A percentile compares a stretch with the other conserved stretches of the same genome.
These are phyloP conservation scores for Scopus umbretta DNA, from an alignment of 2,113 vertebrate genomes.

Conservation along the genomic window DNA sequence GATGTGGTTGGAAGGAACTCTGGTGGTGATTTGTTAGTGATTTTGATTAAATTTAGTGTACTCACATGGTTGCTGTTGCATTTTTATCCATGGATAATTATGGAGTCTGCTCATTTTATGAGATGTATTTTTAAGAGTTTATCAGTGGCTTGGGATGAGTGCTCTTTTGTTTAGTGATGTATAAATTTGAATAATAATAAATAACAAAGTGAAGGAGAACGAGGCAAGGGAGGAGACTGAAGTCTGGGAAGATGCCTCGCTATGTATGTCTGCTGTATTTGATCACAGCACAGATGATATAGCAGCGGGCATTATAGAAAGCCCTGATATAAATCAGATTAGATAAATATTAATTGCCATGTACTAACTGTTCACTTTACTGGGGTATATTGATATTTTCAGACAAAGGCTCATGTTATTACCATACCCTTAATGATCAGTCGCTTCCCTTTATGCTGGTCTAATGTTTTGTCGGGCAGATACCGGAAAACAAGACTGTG, in stretches of 20 bases:
- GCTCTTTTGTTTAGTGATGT: conserved; percentile 66
- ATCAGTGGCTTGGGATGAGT: conserved; percentile 65
- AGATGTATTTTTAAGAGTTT: conserved; percentile 66
- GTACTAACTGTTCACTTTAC: conserved; percentile 24
- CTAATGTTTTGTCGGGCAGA: not conserved
- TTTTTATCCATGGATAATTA: conserved; percentile 57
- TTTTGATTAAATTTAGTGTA: conserved; percentile 56
- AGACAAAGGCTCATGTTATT: conserved; percentile 17
- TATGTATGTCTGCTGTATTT: not conserved
- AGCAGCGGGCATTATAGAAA: conserved; percentile 24
- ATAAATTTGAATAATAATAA: conserved; percentile 70
- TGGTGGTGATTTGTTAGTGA: conserved; percentile 35
- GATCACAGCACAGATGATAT: not conserved
- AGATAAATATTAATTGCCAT: conserved; percentile 39
- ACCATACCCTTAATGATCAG: not conserved
- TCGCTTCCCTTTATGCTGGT: not conserved
- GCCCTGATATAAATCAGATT: conserved; percentile 1
- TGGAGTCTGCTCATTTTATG: conserved; percentile 56
- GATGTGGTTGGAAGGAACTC: conserved; percentile 19
- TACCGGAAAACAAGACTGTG: not conserved
- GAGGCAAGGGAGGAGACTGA: conserved; percentile 15
- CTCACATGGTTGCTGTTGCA: conserved; percentile 28
- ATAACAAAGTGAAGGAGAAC: conserved; percentile 35
- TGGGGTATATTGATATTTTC: not conserved
- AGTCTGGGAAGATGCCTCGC: not conserved